These are phyloP conservation scores for Anneissia japonica DNA, from an alignment of 35 echinoderm and acorn worm genomes.

Conservation along the genomic window DNA sequence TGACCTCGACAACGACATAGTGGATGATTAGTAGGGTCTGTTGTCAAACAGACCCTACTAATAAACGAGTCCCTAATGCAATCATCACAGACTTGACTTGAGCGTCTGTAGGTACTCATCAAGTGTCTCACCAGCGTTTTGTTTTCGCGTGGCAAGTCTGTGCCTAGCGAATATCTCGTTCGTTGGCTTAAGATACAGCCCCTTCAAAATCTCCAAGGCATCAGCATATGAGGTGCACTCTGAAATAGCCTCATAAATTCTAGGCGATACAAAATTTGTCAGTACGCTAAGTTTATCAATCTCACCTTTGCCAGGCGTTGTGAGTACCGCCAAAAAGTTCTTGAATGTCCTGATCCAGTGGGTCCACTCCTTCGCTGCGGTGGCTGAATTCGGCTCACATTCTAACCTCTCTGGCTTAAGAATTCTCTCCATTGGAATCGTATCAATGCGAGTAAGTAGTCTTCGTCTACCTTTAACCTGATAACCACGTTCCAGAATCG, in stretches of 20 bases:
- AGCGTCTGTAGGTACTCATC: not conserved
- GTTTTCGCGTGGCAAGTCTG: not conserved
- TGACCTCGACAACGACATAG: conserved; percentile 6
- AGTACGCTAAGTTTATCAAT: conserved; percentile 38
- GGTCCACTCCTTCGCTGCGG: not conserved
- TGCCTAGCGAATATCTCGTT: conserved; percentile 23
- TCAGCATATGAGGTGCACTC: conserved; percentile 23
- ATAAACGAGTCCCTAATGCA: too few relatives aligned
- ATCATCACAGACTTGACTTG: not conserved
- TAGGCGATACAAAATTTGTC: conserved; percentile 38
- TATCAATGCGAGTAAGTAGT: not conserved
- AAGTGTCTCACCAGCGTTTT: not conserved
- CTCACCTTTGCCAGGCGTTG: conserved; percentile 19
- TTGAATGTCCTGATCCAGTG: conserved; percentile 21
- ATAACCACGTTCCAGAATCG: too few relatives aligned
- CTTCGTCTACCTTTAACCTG: not conserved
- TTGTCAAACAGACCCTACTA: conserved; percentile 18
- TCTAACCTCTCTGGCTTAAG: conserved; percentile 14
- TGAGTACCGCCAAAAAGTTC: conserved; percentile 10
- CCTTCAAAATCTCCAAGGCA: conserved; percentile 19
- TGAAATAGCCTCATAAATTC: conserved; percentile 30
- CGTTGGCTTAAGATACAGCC: conserved; percentile 15
- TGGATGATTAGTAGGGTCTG: not conserved
- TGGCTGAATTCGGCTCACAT: conserved; percentile 19
- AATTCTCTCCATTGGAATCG: conserved; percentile 19